Percentiles rank a stretch among this genome's conserved stretches.
These are phyloP conservation scores for Elephantulus edwardii DNA, from an alignment of 2,113 vertebrate species.

Conservation along the genomic window DNA sequence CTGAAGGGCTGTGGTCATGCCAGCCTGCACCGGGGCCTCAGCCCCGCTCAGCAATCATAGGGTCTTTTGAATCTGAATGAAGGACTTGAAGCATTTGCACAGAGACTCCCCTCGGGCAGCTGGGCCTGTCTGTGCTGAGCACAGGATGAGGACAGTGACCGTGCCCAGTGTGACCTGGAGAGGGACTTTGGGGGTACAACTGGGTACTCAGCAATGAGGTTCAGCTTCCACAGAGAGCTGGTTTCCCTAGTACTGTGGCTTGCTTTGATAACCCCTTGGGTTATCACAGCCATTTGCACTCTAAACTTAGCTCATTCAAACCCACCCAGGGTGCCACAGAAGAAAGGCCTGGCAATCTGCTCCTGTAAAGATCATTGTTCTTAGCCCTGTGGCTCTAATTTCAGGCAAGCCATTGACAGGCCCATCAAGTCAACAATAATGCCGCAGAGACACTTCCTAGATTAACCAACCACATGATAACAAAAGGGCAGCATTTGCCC, in stretches of 20 bases:
- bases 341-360: background rate
- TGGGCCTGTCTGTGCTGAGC: background rate
- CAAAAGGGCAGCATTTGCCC: no score
- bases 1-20: background rate
- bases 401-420: no score
- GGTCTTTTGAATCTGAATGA: background rate
- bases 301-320: background rate
- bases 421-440: no score
- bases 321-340: background rate
- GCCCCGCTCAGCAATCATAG: background rate
- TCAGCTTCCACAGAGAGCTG: fast-evolving
- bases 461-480: no score
- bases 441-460: no score
- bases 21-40: background rate
- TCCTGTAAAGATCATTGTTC: background rate
- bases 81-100: background rate
- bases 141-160: background rate
- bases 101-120: fast-evolving
- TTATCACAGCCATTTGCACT: background rate
- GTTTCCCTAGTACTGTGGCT: background rate
- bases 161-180: fast-evolving
- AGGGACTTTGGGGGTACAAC: fast-evolving
- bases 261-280: background rate
- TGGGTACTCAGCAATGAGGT: fast-evolving
- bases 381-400: no score